phyloP scores from a whole-genome alignment of 1,140 invertebrate species.

The Schmidtea mediterranea region DNA sequence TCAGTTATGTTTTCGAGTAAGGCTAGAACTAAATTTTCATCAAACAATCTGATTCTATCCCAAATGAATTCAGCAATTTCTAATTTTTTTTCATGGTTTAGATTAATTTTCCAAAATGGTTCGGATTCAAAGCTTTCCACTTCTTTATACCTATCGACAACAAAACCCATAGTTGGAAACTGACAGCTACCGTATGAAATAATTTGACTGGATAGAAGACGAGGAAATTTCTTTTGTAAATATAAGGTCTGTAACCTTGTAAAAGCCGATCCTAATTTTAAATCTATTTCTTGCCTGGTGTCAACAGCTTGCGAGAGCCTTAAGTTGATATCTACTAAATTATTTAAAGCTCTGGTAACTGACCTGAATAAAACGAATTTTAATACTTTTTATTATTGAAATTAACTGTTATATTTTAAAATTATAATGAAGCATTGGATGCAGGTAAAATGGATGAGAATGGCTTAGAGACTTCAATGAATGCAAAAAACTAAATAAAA shows the following conservation, averaged over 20 bases:
- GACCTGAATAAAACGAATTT: too few relatives aligned
- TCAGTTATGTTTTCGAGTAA: neutral
- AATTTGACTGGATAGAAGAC: constrained; percentile 37
- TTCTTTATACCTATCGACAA: constrained; percentile 67
- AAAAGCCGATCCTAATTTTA: constrained; percentile 87
- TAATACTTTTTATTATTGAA: too few relatives aligned
- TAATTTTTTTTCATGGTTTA: neutral
- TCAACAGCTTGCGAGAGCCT: constrained; percentile 71
- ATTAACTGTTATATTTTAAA: too few relatives aligned
- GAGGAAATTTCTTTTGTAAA: constrained; percentile 50
- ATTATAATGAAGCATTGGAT: too few relatives aligned
- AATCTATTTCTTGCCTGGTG: constrained; percentile 68
- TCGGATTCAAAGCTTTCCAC: constrained; percentile 62
- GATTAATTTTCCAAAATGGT: constrained; percentile 58
- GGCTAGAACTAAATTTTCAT: neutral
- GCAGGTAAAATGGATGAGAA: too few relatives aligned
- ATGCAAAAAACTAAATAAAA: too few relatives aligned
- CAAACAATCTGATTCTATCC: neutral
- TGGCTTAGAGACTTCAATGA: too few relatives aligned
- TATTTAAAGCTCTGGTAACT: constrained; percentile 42
- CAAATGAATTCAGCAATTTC: neutral
- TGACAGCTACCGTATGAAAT: constrained; percentile 93
- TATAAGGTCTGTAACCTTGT: constrained; percentile 88
- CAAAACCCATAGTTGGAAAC: constrained; percentile 84
- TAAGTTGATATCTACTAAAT: constrained; percentile 50